Evolutionary conservation across 2,888 invertebrate genomes (phyloP).

Genomic region (Toxonevra muliebris): DNA sequence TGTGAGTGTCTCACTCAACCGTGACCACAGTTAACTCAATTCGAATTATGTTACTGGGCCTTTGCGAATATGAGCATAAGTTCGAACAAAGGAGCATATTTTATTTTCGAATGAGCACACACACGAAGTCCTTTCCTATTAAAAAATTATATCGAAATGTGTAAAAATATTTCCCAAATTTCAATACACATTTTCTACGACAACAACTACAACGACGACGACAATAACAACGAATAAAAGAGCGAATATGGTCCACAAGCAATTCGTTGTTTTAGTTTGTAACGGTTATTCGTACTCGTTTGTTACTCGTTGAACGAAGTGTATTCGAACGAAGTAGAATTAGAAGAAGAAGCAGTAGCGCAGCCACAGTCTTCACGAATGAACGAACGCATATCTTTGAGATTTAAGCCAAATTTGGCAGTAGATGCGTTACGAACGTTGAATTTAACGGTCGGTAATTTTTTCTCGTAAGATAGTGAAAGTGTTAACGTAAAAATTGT

Average conservation of each 20-base stretch:
- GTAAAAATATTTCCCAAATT: background rate
- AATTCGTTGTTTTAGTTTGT: no score
- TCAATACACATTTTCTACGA: background rate
- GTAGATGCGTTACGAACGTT: conserved; percentile 62
- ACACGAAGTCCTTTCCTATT: background rate
- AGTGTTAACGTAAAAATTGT: conserved; percentile 39
- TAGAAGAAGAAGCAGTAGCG: background rate
- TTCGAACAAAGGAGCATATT: no score
- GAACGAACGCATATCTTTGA: conserved; percentile 47
- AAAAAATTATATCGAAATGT: background rate
- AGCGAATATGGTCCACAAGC: no score
- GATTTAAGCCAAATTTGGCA: conserved; percentile 49
- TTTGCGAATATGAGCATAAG: background rate
- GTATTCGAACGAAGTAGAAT: background rate
- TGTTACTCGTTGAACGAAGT: no score
- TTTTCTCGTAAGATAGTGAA: conserved; percentile 44
- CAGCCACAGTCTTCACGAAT: background rate
- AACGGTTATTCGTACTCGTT: no score
- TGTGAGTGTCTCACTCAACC: conserved; percentile 32
- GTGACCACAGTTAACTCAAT: conserved; percentile 41
- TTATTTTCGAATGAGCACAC: background rate
- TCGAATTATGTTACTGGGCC: conserved; percentile 18
- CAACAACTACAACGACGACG: background rate
- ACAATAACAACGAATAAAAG: background rate
- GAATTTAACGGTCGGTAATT: conserved; percentile 61